A percentile compares a stretch with the other conserved stretches of the same genome.
Evolutionary conservation across 2,113 vertebrate genomes (phyloP).

Genomic region (Apeltes quadracus): DNA sequence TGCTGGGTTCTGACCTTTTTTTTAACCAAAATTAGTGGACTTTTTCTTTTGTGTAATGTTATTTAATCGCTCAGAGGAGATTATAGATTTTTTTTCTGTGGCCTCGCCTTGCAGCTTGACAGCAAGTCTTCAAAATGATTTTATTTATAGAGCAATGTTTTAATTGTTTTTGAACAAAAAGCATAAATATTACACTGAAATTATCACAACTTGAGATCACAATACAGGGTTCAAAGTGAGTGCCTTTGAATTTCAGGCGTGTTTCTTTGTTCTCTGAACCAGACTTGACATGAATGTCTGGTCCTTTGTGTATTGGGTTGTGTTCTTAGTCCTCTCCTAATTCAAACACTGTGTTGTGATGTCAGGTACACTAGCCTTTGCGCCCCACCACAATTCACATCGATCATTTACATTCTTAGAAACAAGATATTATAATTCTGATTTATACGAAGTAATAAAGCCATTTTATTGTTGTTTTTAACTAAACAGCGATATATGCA

Average conservation of each 20-base stretch:
- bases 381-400: not conserved
- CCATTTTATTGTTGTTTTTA: not conserved
- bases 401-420: not conserved
- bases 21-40: no score
- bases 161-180: constrained; percentile 10
- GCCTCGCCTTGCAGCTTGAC: constrained; percentile 34
- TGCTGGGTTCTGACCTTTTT: constrained; percentile 9
- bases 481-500: not conserved
- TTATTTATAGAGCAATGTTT: constrained; percentile 41
- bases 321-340: constrained; percentile 41
- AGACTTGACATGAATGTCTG: constrained; percentile 52
- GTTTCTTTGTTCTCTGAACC: constrained; percentile 54
- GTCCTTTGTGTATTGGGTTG: constrained; percentile 46
- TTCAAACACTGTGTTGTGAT: constrained; percentile 41
- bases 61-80: constrained; percentile 22
- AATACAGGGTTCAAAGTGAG: constrained; percentile 61
- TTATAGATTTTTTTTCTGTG: constrained; percentile 23
- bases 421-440: not conserved
- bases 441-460: not conserved
- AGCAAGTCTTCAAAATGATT: constrained; percentile 18
- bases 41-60: no score
- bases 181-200: constrained; percentile 63
- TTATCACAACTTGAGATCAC: constrained; percentile 54
- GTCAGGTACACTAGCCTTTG: constrained; percentile 30
- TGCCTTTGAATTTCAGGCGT: constrained; percentile 39